phyloP scores from a whole-genome alignment of 30 jellyfish, hydroid and myxozoan genomes.

The Catostylus mosaicus region DNA sequence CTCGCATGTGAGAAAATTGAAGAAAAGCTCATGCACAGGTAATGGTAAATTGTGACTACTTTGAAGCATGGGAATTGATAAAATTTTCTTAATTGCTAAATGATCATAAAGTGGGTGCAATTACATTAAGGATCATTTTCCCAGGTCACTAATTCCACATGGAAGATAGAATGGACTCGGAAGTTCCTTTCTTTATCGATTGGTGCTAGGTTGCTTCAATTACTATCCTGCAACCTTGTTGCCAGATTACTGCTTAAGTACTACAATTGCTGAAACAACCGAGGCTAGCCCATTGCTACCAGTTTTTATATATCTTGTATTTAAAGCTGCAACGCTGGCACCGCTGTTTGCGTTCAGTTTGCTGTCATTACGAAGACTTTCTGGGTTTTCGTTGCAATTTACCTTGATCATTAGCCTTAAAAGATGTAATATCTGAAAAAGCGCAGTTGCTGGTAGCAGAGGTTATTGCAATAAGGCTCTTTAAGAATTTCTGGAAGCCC shows the following conservation, averaged over 20 bases:
- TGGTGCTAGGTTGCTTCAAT: not conserved
- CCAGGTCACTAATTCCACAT: no score
- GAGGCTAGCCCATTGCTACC: no score
- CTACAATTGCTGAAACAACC: no score
- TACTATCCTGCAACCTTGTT: not conserved
- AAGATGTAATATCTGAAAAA: not conserved
- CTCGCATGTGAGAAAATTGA: slow-evolving; percentile 92
- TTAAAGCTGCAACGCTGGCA: no score
- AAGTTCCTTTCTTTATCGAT: not conserved
- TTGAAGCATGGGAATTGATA: not conserved
- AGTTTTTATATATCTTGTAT: no score
- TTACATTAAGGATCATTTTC: no score
- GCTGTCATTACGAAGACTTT: no score
- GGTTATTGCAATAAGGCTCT: not conserved
- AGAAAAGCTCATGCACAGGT: slow-evolving; percentile 99
- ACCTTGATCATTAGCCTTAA: not conserved
- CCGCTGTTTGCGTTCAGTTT: no score
- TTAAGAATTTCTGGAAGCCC: not conserved
- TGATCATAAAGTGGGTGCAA: no score
- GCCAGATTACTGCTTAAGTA: no score
- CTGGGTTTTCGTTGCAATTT: no score
- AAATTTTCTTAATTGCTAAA: not conserved
- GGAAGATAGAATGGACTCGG: not conserved
- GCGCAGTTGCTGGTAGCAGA: not conserved
- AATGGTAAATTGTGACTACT: not conserved